Percentiles rank a stretch among this genome's conserved stretches.
phyloP scores from a whole-genome alignment of 1,140 invertebrate species.

The Trichomalopsis sarcophagae region DNA sequence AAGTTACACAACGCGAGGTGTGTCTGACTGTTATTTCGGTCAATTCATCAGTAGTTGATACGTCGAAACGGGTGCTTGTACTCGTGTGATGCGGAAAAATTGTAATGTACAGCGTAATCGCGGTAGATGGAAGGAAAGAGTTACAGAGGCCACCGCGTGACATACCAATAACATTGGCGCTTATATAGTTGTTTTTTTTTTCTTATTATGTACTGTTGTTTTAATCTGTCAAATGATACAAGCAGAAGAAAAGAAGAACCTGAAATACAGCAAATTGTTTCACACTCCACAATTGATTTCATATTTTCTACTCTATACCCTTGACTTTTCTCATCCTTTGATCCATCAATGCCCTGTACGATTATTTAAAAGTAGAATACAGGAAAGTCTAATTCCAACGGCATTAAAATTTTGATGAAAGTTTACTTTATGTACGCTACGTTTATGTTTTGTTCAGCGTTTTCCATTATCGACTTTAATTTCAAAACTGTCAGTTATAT shows the following conservation, averaged over 20 bases:
- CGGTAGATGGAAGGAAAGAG: not conserved
- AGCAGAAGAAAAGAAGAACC: conserved; percentile 48
- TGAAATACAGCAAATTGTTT: conserved; percentile 65
- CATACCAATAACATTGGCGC: conserved; percentile 39
- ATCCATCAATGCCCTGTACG: too few species aligned
- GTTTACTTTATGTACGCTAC: too few species aligned
- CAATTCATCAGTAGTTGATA: conserved; percentile 16
- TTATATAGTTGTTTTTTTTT: conserved; percentile 62
- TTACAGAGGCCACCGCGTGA: not conserved
- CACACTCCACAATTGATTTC: conserved; percentile 51
- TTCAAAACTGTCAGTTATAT: too few species aligned
- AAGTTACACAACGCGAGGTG: conserved; percentile 51
- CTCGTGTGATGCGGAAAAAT: conserved; percentile 44
- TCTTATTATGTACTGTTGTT: conserved; percentile 61
- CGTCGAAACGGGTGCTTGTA: conserved; percentile 16
- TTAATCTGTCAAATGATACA: conserved; percentile 55
- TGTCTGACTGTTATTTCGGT: conserved; percentile 32
- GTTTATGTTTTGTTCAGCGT: too few species aligned
- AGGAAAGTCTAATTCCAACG: too few species aligned
- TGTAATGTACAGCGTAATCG: conserved; percentile 41
- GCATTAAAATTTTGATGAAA: too few species aligned
- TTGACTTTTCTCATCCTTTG: not conserved
- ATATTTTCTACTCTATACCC: not conserved
- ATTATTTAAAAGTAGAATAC: too few species aligned
- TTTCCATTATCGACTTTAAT: too few species aligned